Base-by-base conservation (phyloP, 2,888 invertebrate species). In the Caenorhabditis plicata region DNA sequence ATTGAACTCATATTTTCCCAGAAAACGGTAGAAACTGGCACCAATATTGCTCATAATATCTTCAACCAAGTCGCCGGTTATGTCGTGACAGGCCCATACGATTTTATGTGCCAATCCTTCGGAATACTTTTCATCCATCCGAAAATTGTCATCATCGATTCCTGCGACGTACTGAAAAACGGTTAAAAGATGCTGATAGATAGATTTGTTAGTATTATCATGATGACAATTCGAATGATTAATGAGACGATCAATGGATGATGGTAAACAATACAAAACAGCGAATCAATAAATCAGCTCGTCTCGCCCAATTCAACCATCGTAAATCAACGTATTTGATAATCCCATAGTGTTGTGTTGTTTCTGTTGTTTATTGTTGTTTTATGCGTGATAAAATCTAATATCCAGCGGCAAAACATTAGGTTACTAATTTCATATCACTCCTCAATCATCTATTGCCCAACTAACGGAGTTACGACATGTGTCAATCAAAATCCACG, bases 51-150 rank as follows among this genome's bases (percentile, higher is more conserved):
- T 47, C 47, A 64, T 64, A 27, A 71, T 39, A 17, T 55, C 39
- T 25, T 68, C 73, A 9, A 61, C 51, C 2, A 70, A 52, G 8
- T 56, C 65, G 17, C 68, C 65, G 4, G 70, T 72, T 25, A 78
- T 73, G 38, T 76, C 76, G 36, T 71, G 71, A 40, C 71, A 66
- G 1, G 77, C 77, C 66, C 66, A 70, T 29, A 74, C 68, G 5
- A 79, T 27, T 15, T 70, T 65, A 36, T 71, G 70, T 2, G 72
- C 57, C 13, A 73, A 25, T 17, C 73, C 69, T 50, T 73, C 74
- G 11, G 68, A 70, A 38, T 55, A 75, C 38, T 58, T 56, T 15
- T 68, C 61, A 26, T 68, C 65, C 65, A 70, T 70, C 25, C 44
- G 49, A 25, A 68, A 74, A 0, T 43, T 42, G 36, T 70, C 66